Evolutionary conservation across 2,888 invertebrate species (phyloP).

Genomic region (Xylota segnis): DNA sequence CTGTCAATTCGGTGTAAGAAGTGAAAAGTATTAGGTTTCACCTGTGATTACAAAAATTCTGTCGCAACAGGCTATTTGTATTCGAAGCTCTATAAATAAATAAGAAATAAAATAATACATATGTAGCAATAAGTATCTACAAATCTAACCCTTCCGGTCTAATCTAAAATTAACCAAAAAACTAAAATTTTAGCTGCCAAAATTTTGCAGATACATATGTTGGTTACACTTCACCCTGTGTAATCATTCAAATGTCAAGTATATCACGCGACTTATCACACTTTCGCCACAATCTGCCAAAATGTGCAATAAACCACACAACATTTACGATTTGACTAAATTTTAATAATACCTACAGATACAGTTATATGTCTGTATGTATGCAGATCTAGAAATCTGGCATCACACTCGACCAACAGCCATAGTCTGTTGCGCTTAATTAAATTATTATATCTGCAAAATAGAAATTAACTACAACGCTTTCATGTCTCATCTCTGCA

Average conservation of each 20-base stretch:
- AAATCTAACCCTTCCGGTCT: constrained; percentile 24
- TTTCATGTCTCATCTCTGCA: background rate
- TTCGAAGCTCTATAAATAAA: too few species aligned
- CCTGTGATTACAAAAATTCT: too few species aligned
- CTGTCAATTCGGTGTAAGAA: too few species aligned
- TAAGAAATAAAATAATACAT: too few species aligned
- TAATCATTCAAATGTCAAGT: constrained; percentile 69
- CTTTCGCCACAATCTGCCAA: constrained; percentile 58
- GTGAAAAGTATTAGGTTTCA: too few species aligned
- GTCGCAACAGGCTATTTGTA: too few species aligned
- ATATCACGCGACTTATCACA: constrained; percentile 73
- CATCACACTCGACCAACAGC: constrained; percentile 45
- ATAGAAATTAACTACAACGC: background rate
- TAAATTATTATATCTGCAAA: constrained; percentile 33
- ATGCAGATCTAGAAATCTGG: constrained; percentile 42
- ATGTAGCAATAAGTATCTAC: too few species aligned
- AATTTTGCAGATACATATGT: constrained; percentile 22
- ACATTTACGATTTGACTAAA: constrained; percentile 45
- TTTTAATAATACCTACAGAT: background rate
- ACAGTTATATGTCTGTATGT: background rate
- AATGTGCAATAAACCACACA: constrained; percentile 34
- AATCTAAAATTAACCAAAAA: constrained; percentile 43
- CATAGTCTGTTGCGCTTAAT: constrained; percentile 43
- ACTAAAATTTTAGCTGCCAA: constrained; percentile 34
- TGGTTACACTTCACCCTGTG: constrained; percentile 59